Conservation (phyloP, 2,888 invertebrate genomes). For the Hydrotaea cyrtoneurina region DNA sequence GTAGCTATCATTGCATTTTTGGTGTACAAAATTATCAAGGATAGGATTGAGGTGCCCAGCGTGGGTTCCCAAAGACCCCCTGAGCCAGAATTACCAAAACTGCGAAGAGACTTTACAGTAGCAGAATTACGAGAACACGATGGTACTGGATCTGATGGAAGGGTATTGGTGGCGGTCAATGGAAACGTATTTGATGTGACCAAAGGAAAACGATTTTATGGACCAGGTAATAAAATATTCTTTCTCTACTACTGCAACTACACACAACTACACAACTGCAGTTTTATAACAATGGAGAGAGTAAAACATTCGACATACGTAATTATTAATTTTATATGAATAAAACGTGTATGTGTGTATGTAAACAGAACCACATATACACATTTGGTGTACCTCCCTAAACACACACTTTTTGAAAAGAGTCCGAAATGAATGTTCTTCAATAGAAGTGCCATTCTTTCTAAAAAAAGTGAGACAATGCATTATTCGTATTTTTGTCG, state of each 20-base stretch:
- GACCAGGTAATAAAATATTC: slow-evolving; percentile 87
- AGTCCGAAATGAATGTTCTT: too few species aligned
- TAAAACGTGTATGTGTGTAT: too few species aligned
- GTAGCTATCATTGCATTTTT: slow-evolving; percentile 86
- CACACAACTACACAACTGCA: not conserved
- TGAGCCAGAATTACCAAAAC: slow-evolving; percentile 87
- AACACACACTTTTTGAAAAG: too few species aligned
- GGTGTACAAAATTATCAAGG: slow-evolving; percentile 88
- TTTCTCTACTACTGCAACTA: not conserved
- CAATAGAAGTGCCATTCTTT: too few species aligned
- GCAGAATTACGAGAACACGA: slow-evolving; percentile 93
- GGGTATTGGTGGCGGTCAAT: slow-evolving; percentile 95
- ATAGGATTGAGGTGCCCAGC: slow-evolving; percentile 80
- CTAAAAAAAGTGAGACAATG: too few species aligned
- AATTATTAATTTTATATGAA: too few species aligned
- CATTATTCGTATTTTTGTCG: too few species aligned
- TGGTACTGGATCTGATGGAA: slow-evolving; percentile 91
- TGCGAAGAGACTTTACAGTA: slow-evolving; percentile 94
- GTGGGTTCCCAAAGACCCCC: slow-evolving; percentile 74
- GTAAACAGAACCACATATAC: too few species aligned
- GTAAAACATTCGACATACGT: not conserved
- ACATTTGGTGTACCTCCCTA: too few species aligned
- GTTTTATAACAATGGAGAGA: not conserved
- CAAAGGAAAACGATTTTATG: slow-evolving; percentile 93
- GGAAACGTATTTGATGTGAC: slow-evolving; percentile 98